phyloP scores from a whole-genome alignment of 2,797 vertebrate species.

The Muscicapa comitata region DNA sequence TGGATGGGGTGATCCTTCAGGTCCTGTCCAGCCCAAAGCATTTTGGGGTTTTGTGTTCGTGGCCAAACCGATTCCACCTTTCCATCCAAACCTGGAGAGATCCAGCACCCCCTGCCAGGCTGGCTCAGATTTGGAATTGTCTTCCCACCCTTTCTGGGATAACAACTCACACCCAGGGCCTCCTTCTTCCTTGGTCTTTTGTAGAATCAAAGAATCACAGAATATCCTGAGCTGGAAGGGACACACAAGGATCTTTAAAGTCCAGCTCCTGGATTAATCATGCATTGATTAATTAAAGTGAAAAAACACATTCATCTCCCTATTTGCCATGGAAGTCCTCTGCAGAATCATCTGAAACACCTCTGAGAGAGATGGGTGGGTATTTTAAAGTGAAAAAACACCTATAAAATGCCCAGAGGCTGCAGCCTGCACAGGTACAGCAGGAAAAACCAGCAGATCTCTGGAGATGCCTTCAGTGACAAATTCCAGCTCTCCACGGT shows the following conservation, averaged over 20 bases:
- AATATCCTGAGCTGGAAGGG: background rate
- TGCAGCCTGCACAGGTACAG: background rate
- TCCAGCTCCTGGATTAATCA: background rate
- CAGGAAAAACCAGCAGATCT: slow-evolving; percentile 52
- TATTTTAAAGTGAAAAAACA: background rate
- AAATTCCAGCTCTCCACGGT: slow-evolving; percentile 44
- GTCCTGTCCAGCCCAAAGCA: background rate
- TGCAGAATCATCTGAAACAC: background rate
- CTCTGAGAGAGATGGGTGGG: background rate
- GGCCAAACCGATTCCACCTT: fast-evolving
- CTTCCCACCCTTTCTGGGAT: background rate
- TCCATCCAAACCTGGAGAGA: background rate
- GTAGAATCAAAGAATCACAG: background rate
- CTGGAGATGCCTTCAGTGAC: slow-evolving; percentile 52
- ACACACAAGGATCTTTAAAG: background rate
- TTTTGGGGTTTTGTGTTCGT: background rate
- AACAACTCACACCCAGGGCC: fast-evolving
- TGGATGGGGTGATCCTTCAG: background rate
- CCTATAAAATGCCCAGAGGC: background rate
- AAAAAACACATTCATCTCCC: background rate
- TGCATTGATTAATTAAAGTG: background rate
- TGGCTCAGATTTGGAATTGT: background rate
- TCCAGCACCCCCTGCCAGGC: background rate
- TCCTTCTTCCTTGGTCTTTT: background rate
- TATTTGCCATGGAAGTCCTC: background rate